phyloP scores from a whole-genome alignment of 2,797 vertebrate species.

The Argyrosomus regius region DNA sequence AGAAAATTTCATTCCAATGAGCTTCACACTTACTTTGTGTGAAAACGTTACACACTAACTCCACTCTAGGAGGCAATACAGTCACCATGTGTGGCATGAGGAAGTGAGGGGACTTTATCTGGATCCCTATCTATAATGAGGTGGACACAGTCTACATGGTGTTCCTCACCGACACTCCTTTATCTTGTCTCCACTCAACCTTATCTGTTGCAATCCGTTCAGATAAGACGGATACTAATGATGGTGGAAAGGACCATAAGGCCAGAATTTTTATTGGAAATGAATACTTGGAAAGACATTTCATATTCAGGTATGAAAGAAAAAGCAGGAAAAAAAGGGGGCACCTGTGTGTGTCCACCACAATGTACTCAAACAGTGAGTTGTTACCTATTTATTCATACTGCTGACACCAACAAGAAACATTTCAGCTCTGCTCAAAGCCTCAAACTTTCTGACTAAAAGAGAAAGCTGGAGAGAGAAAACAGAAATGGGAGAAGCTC shows the following conservation, averaged over 20 bases:
- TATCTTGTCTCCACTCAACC: slow-evolving; percentile 59
- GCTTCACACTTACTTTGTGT: slow-evolving; percentile 6
- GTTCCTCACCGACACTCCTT: slow-evolving; percentile 61
- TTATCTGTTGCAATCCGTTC: slow-evolving; percentile 46
- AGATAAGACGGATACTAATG: slow-evolving; percentile 52
- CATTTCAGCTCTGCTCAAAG: slow-evolving; percentile 40
- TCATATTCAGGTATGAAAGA: not conserved
- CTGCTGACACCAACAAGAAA: slow-evolving; percentile 54
- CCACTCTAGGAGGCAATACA: not conserved
- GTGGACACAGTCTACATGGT: slow-evolving; percentile 46
- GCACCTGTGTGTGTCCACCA: not conserved
- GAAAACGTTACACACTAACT: not conserved
- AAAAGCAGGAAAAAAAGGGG: not conserved
- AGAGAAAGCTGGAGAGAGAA: slow-evolving; percentile 28
- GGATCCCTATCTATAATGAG: slow-evolving; percentile 52
- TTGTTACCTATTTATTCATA: slow-evolving; percentile 57
- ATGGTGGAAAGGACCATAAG: slow-evolving; percentile 16
- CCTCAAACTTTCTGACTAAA: slow-evolving; percentile 21
- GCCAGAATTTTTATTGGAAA: not conserved
- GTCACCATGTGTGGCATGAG: slow-evolving; percentile 34
- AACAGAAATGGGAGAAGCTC: slow-evolving; percentile 40
- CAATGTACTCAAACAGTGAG: slow-evolving; percentile 45
- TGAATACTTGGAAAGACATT: not conserved
- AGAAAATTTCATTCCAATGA: not conserved
- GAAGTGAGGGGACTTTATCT: slow-evolving; percentile 47